These are phyloP conservation scores for Drosophila bunnanda DNA, from an alignment of 2,888 invertebrate species.

Conservation along the genomic window DNA sequence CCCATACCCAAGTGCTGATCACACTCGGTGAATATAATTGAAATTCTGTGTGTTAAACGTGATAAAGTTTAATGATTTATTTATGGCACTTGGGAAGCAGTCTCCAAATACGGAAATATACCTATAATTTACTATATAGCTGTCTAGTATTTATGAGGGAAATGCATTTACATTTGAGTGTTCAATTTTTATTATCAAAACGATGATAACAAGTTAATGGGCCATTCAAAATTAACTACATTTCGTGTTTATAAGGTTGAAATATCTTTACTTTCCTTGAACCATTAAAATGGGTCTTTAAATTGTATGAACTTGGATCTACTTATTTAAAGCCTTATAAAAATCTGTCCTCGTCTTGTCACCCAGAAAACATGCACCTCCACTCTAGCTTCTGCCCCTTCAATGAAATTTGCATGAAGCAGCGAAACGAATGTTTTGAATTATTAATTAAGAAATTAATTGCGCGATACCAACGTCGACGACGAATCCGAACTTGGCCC, in stretches of 20 bases:
- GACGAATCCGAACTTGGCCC: constrained; percentile 32
- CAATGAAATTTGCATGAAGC: constrained; percentile 41
- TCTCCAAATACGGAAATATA: constrained; percentile 27
- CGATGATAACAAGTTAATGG: constrained; percentile 2
- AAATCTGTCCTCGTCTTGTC: constrained; percentile 23
- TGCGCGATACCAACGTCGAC: constrained; percentile 43
- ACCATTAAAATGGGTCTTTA: constrained; percentile 1
- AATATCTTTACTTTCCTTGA: background rate
- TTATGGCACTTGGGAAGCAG: constrained; percentile 23
- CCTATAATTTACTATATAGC: background rate
- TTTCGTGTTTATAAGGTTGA: constrained; percentile 2
- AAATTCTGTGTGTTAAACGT: constrained; percentile 28
- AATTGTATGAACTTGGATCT: constrained; percentile 5
- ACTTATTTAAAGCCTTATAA: constrained; percentile 1
- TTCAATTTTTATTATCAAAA: background rate
- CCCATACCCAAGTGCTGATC: constrained; percentile 31
- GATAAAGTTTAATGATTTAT: constrained; percentile 30
- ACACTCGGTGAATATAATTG: constrained; percentile 10
- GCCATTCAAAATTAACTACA: background rate
- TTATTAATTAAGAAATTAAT: constrained; percentile 65
- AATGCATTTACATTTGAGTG: background rate
- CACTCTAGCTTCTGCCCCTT: background rate
- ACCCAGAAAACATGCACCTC: constrained; percentile 21
- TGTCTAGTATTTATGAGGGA: constrained; percentile 3
- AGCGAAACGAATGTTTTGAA: constrained; percentile 49